Conservation (phyloP, 2,888 invertebrate species). For the Epistrophella euchroma region DNA sequence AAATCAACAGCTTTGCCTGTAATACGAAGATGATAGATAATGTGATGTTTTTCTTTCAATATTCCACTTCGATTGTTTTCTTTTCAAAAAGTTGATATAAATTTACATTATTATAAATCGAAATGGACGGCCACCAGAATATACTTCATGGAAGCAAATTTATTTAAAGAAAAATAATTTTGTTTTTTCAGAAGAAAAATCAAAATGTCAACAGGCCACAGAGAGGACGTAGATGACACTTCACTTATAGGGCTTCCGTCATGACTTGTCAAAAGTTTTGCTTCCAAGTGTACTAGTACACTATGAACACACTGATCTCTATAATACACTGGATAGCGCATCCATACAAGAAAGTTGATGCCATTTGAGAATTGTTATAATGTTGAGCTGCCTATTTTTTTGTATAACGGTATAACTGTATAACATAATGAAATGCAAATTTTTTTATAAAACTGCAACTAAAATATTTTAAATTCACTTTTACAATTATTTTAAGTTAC, state of each 20-base stretch:
- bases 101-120: constrained; percentile 26
- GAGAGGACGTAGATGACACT: constrained; percentile 30
- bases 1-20: constrained; percentile 27
- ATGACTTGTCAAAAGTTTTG: constrained; percentile 27
- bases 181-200: constrained; percentile 43
- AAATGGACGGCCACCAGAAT: constrained; percentile 3
- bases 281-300: not conserved
- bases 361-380: too few relatives aligned
- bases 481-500: too few relatives aligned
- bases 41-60: not conserved
- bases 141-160: not conserved
- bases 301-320: too few relatives aligned
- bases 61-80: not conserved
- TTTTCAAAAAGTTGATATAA: not conserved
- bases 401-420: too few relatives aligned
- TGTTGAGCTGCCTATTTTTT: too few relatives aligned
- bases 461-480: too few relatives aligned
- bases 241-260: constrained; percentile 69
- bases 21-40: not conserved
- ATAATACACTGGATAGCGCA: too few relatives aligned
- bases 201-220: constrained; percentile 56
- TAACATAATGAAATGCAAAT: too few relatives aligned
- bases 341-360: too few relatives aligned
- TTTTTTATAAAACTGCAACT: too few relatives aligned
- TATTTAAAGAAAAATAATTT: constrained; percentile 29